These are phyloP conservation scores for Fopius arisanus DNA, from an alignment of 1,140 invertebrate species.

Conservation along the genomic window DNA sequence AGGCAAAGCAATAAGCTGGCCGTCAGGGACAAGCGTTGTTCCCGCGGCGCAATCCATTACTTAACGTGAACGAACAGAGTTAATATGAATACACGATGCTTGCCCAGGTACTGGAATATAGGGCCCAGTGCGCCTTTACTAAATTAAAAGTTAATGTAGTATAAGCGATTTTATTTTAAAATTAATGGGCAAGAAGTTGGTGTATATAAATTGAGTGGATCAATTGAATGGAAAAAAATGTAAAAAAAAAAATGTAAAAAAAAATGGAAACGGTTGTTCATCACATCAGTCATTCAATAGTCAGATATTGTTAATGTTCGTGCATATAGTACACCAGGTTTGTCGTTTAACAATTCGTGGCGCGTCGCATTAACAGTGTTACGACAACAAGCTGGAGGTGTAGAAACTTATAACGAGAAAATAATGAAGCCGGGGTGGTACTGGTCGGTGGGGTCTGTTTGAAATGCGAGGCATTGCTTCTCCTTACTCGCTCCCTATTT, in stretches of 20 bases:
- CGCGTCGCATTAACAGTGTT: constrained; percentile 63
- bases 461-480: constrained; percentile 54
- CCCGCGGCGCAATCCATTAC: constrained; percentile 46
- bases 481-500: constrained; percentile 19
- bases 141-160: constrained; percentile 58
- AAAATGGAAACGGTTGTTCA: no score
- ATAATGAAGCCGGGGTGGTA: constrained; percentile 61
- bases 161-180: constrained; percentile 53
- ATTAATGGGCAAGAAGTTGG: constrained; percentile 51
- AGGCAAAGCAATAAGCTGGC: constrained; percentile 43
- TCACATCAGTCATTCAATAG: background rate
- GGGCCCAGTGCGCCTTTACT: constrained; percentile 39
- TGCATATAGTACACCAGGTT: constrained; percentile 34
- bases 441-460: constrained; percentile 53
- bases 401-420: constrained; percentile 65
- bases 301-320: background rate
- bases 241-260: no score
- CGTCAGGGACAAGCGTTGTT: constrained; percentile 48
- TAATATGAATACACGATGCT: constrained; percentile 38
- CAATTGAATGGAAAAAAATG: no score
- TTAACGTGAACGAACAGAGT: constrained; percentile 38
- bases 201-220: background rate
- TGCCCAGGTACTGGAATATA: constrained; percentile 1
- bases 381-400: constrained; percentile 63
- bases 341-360: constrained; percentile 58